Evolutionary conservation across 2,888 invertebrate genomes (phyloP).

Genomic region (Drosophila mimetica): DNA sequence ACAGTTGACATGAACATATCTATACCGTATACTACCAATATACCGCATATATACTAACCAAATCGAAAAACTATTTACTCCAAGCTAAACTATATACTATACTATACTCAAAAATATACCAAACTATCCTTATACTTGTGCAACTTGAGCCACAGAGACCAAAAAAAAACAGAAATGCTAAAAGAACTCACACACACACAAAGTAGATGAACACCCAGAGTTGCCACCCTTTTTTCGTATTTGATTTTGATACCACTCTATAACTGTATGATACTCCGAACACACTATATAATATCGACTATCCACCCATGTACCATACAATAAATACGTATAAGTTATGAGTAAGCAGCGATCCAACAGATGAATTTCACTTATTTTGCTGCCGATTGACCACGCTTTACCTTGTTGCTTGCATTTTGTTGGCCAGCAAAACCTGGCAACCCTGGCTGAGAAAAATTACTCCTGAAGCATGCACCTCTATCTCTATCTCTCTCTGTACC

Average conservation of each 20-base stretch:
- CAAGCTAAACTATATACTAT: slow-evolving; percentile 36
- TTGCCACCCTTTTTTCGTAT: slow-evolving; percentile 29
- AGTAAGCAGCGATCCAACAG: slow-evolving; percentile 20
- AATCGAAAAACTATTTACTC: slow-evolving; percentile 36
- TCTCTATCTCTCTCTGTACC: neutral
- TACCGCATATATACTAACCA: slow-evolving; percentile 42
- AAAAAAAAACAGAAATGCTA: neutral
- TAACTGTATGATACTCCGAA: slow-evolving; percentile 24
- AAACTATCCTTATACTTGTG: slow-evolving; percentile 32
- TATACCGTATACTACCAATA: slow-evolving; percentile 45
- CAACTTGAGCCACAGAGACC: slow-evolving; percentile 40
- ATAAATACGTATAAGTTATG: slow-evolving; percentile 24
- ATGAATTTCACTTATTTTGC: slow-evolving; percentile 23
- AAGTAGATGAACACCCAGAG: slow-evolving; percentile 26
- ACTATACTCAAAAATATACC: slow-evolving; percentile 34
- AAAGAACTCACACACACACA: slow-evolving; percentile 11
- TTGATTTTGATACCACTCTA: slow-evolving; percentile 29
- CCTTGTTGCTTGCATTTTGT: slow-evolving; percentile 45
- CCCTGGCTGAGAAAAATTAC: slow-evolving; percentile 29
- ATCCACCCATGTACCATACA: slow-evolving; percentile 25
- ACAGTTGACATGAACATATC: slow-evolving; percentile 46
- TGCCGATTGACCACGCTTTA: slow-evolving; percentile 27
- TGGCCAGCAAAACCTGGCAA: slow-evolving; percentile 36
- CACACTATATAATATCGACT: slow-evolving; percentile 11
- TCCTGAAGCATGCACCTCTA: slow-evolving; percentile 28